Conservation (phyloP, 2,888 invertebrate species). For the Athalia circularis region DNA sequence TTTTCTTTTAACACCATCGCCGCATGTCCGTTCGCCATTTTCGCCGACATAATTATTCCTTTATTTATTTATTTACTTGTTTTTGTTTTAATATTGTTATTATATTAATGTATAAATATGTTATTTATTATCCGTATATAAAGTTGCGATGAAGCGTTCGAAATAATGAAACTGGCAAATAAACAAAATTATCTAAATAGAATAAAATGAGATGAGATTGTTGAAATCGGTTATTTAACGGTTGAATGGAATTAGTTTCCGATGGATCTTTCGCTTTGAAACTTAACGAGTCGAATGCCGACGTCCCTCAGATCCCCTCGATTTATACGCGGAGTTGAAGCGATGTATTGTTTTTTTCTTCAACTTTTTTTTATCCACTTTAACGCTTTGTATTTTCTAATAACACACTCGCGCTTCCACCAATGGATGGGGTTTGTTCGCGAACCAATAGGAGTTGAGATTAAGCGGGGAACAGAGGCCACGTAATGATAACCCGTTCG, state of each 20-base stretch:
- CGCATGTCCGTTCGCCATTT: constrained; percentile 1
- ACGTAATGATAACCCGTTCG: constrained; percentile 58
- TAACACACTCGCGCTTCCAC: constrained; percentile 15
- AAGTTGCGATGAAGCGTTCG: too few relatives aligned
- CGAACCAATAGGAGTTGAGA: constrained; percentile 56
- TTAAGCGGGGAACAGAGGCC: constrained; percentile 52
- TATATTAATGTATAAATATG: too few relatives aligned
- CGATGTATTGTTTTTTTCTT: neutral
- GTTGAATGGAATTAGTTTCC: neutral
- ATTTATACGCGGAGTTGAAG: constrained; percentile 11
- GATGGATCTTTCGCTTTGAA: neutral
- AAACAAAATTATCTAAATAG: too few relatives aligned
- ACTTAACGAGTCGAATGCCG: constrained; percentile 26
- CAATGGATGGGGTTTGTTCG: constrained; percentile 39
- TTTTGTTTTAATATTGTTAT: too few relatives aligned
- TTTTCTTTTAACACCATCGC: constrained; percentile 13
- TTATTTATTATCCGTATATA: too few relatives aligned
- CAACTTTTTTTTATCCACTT: neutral
- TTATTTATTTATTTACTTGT: neutral
- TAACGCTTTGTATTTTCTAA: neutral
- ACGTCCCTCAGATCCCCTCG: constrained; percentile 3
- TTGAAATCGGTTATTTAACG: neutral
- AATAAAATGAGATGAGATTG: too few relatives aligned
- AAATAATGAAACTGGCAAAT: too few relatives aligned
- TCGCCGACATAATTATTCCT: neutral